These are phyloP conservation scores for Bedellia somnulentella DNA, from an alignment of 2,888 invertebrate genomes.

Conservation along the genomic window DNA sequence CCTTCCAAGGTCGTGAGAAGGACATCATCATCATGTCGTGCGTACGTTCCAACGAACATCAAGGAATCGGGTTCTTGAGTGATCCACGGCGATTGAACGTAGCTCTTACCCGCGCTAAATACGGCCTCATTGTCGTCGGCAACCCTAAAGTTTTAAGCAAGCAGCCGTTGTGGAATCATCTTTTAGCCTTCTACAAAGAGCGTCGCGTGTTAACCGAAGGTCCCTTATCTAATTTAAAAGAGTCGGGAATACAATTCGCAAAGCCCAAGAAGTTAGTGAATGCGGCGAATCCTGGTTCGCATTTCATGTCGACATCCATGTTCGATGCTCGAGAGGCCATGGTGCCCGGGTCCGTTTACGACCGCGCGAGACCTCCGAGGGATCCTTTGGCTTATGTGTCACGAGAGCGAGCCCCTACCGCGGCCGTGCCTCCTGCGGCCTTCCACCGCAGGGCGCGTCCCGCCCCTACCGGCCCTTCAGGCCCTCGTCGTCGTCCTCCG, in stretches of 20 bases:
- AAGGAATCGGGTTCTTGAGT: constrained; percentile 97
- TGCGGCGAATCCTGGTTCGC: constrained; percentile 91
- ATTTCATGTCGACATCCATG: constrained; percentile 97
- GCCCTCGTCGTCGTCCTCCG: constrained; percentile 37
- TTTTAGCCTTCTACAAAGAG: constrained; percentile 96
- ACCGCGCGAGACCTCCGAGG: constrained; percentile 78
- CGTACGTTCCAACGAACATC: constrained; percentile 97
- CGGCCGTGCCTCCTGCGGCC: constrained; percentile 84
- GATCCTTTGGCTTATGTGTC: constrained; percentile 94
- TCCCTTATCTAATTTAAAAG: constrained; percentile 94
- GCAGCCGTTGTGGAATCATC: constrained; percentile 97
- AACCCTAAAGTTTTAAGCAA: constrained; percentile 98
- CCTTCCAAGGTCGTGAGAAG: constrained; percentile 98
- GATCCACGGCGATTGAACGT: constrained; percentile 98
- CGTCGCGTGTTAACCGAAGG: constrained; percentile 97
- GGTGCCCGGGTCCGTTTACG: constrained; percentile 92
- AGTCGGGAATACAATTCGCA: constrained; percentile 94
- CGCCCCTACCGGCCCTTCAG: constrained; percentile 77
- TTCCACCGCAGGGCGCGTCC: constrained; percentile 88
- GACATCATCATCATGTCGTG: constrained; percentile 99
- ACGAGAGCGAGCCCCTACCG: constrained; percentile 74
- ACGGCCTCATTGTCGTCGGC: constrained; percentile 96
- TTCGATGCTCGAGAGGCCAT: constrained; percentile 95
- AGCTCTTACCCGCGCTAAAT: constrained; percentile 95
- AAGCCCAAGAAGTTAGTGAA: constrained; percentile 96